These are phyloP conservation scores for Stichopus chloronotus DNA, from an alignment of 35 echinoderm and acorn worm genomes.

Conservation along the genomic window DNA sequence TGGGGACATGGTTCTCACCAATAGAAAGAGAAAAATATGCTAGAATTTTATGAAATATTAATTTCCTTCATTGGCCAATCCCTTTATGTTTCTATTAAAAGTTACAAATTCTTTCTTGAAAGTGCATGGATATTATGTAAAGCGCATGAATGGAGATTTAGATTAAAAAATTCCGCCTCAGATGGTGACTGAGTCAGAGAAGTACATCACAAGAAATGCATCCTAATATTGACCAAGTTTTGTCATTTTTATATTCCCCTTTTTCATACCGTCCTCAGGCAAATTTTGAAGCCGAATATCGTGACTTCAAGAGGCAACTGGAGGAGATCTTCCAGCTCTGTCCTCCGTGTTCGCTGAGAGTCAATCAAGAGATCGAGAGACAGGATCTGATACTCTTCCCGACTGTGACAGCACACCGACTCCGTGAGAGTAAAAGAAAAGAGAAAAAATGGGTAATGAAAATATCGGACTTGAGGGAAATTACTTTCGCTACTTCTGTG, in stretches of 20 bases:
- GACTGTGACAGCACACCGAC: not conserved
- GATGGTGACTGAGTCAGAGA: too few relatives aligned
- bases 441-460: not conserved
- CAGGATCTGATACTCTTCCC: not conserved
- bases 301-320: not conserved
- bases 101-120: too few relatives aligned
- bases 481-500: too few relatives aligned
- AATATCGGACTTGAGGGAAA: not conserved
- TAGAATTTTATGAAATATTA: too few relatives aligned
- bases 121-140: too few relatives aligned
- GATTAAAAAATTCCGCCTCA: too few relatives aligned
- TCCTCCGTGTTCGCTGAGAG: not conserved
- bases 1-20: too few relatives aligned
- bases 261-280: not conserved
- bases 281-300: not conserved
- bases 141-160: too few relatives aligned
- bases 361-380: slow-evolving; percentile 20
- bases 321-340: slow-evolving; percentile 24
- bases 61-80: too few relatives aligned
- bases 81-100: too few relatives aligned
- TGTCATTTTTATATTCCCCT: not conserved
- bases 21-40: too few relatives aligned
- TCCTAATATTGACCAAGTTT: not conserved
- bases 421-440: not conserved
- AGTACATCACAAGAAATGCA: too few relatives aligned